Percentiles rank a stretch among this genome's conserved stretches.
Conservation (phyloP, 1,140 invertebrate species). For the Dendroctonus valens region DNA sequence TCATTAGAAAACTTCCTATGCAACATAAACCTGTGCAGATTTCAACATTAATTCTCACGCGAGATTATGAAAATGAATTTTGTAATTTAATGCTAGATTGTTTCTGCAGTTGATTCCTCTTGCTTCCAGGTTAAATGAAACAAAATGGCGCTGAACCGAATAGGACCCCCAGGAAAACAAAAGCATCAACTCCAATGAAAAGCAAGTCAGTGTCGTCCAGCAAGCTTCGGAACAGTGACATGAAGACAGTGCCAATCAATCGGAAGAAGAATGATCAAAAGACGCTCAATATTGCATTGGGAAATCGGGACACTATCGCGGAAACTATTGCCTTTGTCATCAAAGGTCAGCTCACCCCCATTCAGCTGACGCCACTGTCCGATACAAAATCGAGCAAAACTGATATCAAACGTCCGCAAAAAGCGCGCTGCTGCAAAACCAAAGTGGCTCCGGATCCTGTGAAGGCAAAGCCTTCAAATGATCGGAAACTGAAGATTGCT, state of each 20-base stretch:
- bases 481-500: not conserved
- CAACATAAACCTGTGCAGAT: no score
- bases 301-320: slow-evolving; percentile 36
- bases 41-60: no score
- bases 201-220: not conserved
- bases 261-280: slow-evolving; percentile 5
- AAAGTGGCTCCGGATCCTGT: no score
- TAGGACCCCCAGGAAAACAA: not conserved
- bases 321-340: slow-evolving; percentile 50
- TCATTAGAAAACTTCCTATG: no score
- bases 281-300: not conserved
- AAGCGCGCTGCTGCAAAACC: not conserved
- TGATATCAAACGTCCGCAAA: slow-evolving; percentile 3
- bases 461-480: no score
- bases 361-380: slow-evolving; percentile 42
- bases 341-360: slow-evolving; percentile 47
- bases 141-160: slow-evolving; percentile 1
- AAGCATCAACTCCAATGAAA: not conserved
- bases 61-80: no score
- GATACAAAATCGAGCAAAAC: not conserved
- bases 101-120: not conserved
- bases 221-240: not conserved
- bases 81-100: no score
- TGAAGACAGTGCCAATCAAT: not conserved
- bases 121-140: slow-evolving; percentile 17